Conservation (phyloP, 1,140 invertebrate genomes). For the Hydropsyche tenuis region DNA sequence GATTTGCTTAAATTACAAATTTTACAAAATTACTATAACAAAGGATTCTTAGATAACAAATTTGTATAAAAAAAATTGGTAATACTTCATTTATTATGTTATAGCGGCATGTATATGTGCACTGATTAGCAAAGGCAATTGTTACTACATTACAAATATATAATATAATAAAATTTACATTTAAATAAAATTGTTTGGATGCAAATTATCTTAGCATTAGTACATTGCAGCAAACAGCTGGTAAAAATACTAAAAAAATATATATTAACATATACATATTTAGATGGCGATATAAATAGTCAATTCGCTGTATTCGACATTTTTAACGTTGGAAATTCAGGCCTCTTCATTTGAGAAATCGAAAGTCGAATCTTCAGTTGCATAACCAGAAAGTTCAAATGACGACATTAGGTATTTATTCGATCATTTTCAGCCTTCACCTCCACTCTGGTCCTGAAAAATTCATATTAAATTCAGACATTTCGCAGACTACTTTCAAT, state of each 20-base stretch:
- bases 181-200: background rate
- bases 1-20: no score
- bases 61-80: background rate
- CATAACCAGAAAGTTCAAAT: conserved; percentile 28
- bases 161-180: background rate
- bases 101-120: background rate
- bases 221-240: background rate
- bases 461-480: background rate
- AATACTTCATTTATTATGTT: background rate
- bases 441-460: conserved; percentile 45
- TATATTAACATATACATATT: background rate
- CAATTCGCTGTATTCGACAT: no score
- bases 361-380: conserved; percentile 2
- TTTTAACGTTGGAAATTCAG: no score
- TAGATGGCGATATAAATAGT: no score
- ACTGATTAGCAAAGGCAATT: background rate
- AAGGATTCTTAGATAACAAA: background rate
- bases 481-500: no score
- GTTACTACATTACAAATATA: background rate
- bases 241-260: conserved; percentile 26
- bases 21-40: no score
- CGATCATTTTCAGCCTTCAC: conserved; percentile 38
- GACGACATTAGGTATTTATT: background rate
- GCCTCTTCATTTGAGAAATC: no score
- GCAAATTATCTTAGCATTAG: background rate